Evolutionary conservation across 2,113 vertebrate species (phyloP), one percentile per base, ranked within the genome.

Genomic region (Amphiprion ocellaris): DNA sequence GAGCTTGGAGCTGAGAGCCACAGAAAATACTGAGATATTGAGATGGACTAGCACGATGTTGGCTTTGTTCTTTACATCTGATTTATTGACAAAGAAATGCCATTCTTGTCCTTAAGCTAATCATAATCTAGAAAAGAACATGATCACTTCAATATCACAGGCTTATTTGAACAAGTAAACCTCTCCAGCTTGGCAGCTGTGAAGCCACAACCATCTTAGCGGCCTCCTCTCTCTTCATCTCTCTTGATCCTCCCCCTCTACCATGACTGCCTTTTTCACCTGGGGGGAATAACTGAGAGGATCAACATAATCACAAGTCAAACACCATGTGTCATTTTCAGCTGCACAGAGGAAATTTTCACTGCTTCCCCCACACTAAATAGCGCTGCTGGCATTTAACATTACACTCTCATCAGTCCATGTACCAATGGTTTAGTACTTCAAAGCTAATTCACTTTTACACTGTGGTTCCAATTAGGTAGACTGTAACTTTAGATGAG

Each of bases 391-490:
- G 37, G 83, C 49, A 6, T 30, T 77, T 26, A 30, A 28, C 69
- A 54, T 77, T n/a, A 52, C 52, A 30, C 49, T 66, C 69, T 62
- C 69, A 37, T 71, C 37, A 54, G 26, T 19, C 28, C 33, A 1
- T 58, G 69, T 19, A 6, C 41, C 24, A 9, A 55, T 74, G 53
- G 55, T 72, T 77, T 63, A 60, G 11, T 28, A 52, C 47, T 41
- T 82, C 64, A 74, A 72, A 73, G 68, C 68, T 72, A 46, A 72
- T 80, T 76, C 30, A 59, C 39, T 61, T 73, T 55, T n/a, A 72
- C 63, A 49, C 56, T 9, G 24, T 37, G 37, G 10, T 33, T 62
- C 16, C 28, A 46, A 68, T 77, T 58, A 49, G 39, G 11, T 19
- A 63, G 24, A 54, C n/a, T 75, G 61, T 68, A 68, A 85, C 44